A percentile compares a stretch with the other conserved stretches of the same genome.
These are phyloP conservation scores for Blastobasis lacticolella DNA, from an alignment of 2,888 invertebrate genomes.

Conservation along the genomic window DNA sequence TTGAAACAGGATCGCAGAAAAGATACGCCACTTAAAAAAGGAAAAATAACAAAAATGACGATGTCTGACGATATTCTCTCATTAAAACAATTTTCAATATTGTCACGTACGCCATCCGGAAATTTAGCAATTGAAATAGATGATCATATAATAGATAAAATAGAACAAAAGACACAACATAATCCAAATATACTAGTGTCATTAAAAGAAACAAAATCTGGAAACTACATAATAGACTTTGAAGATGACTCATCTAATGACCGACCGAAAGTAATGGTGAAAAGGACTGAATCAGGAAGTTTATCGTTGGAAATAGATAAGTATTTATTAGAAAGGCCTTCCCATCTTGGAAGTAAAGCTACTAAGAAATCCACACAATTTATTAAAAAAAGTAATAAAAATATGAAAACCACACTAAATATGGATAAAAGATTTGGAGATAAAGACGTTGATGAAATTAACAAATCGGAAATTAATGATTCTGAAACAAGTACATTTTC, in stretches of 20 bases:
- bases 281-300: slow-evolving; percentile 23
- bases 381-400: too few species aligned
- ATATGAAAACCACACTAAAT: too few species aligned
- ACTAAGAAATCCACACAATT: too few species aligned
- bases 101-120: slow-evolving; percentile 22
- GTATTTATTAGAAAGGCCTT: slow-evolving; percentile 11
- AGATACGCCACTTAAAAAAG: too few species aligned
- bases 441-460: too few species aligned
- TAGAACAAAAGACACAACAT: slow-evolving; percentile 24
- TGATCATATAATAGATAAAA: slow-evolving; percentile 25
- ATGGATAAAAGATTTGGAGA: too few species aligned
- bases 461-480: too few species aligned
- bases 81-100: too few species aligned
- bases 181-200: slow-evolving; percentile 20
- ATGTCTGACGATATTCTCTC: too few species aligned
- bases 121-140: slow-evolving; percentile 29
- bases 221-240: slow-evolving; percentile 24
- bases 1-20: too few species aligned
- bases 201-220: slow-evolving; percentile 25
- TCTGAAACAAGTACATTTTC: too few species aligned
- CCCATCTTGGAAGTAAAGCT: slow-evolving; percentile 5
- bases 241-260: slow-evolving; percentile 11
- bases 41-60: too few species aligned
- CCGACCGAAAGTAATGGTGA: slow-evolving; percentile 17
- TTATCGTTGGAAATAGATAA: slow-evolving; percentile 23